Evolutionary conservation across 2,797 vertebrate species (phyloP).

Genomic region (Alcedo atthis): DNA sequence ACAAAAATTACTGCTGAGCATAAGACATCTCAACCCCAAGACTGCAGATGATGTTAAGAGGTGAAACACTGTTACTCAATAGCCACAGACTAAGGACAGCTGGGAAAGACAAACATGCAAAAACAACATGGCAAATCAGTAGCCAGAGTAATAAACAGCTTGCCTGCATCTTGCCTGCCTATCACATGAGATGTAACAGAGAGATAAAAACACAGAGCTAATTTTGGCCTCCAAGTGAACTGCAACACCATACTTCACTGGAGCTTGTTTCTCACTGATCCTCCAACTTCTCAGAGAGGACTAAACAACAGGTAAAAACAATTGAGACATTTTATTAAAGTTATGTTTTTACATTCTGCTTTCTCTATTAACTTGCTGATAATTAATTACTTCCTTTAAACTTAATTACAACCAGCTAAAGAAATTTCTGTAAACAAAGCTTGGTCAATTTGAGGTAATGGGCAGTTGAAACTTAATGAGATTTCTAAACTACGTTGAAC

Average conservation of each 20-base stretch:
- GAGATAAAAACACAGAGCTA: neutral
- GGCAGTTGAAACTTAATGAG: neutral
- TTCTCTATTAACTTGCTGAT: conserved; percentile 11
- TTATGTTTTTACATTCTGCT: neutral
- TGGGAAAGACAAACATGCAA: neutral
- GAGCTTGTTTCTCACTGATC: neutral
- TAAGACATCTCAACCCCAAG: neutral
- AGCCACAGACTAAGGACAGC: neutral
- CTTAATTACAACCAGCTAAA: conserved; percentile 41
- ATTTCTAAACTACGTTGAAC: neutral
- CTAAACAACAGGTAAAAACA: neutral
- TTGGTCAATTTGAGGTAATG: neutral
- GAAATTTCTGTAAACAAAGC: conserved; percentile 17
- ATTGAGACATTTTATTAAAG: neutral
- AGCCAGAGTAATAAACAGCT: neutral
- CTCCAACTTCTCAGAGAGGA: neutral
- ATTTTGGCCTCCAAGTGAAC: neutral
- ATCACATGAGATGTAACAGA: neutral
- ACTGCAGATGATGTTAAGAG: neutral
- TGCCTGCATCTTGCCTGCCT: neutral
- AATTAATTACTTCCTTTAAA: neutral
- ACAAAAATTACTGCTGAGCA: neutral
- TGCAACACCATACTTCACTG: neutral
- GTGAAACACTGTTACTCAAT: neutral
- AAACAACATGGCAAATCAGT: neutral